Conservation (phyloP, 2,888 invertebrate species). For the Drosophila siamana region DNA sequence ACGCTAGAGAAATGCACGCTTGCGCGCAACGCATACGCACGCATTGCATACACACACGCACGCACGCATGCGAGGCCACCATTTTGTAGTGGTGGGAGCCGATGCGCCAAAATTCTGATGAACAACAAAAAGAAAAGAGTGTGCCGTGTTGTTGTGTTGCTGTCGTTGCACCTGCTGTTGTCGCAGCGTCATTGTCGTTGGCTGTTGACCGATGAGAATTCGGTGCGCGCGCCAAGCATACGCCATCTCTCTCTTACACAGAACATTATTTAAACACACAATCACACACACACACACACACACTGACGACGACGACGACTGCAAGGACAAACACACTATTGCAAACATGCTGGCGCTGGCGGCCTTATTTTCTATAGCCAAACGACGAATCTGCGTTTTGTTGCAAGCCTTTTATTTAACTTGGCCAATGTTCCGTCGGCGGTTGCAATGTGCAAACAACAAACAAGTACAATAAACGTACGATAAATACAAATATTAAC, state of each 20-base stretch:
- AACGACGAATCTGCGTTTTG: conserved; percentile 19
- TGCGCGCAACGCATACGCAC: conserved; percentile 18
- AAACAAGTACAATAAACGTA: background rate
- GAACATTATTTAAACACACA: conserved; percentile 4
- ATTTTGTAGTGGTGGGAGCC: conserved; percentile 13
- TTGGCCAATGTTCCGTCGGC: conserved; percentile 19
- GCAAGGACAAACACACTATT: background rate
- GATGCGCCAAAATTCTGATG: conserved; percentile 1
- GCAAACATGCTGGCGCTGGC: conserved; percentile 27
- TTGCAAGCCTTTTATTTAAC: conserved; percentile 16
- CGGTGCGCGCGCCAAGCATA: conserved; percentile 48
- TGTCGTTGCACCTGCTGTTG: conserved; percentile 85
- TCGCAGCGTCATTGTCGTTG: conserved; percentile 18
- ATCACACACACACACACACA: background rate
- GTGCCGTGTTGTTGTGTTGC: conserved; percentile 52
- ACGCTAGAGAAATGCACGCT: conserved; percentile 7
- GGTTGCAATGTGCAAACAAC: conserved; percentile 28
- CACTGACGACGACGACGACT: background rate
- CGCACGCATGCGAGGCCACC: conserved; percentile 16
- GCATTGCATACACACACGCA: conserved; percentile 30
- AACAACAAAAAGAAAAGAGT: background rate
- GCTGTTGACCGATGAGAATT: background rate
- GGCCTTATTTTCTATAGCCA: conserved; percentile 7
- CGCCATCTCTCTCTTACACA: background rate
- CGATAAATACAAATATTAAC: background rate